Conservation (phyloP, 30 jellyfish, hydroid and myxozoan genomes). For the Rhopilema esculentum region DNA sequence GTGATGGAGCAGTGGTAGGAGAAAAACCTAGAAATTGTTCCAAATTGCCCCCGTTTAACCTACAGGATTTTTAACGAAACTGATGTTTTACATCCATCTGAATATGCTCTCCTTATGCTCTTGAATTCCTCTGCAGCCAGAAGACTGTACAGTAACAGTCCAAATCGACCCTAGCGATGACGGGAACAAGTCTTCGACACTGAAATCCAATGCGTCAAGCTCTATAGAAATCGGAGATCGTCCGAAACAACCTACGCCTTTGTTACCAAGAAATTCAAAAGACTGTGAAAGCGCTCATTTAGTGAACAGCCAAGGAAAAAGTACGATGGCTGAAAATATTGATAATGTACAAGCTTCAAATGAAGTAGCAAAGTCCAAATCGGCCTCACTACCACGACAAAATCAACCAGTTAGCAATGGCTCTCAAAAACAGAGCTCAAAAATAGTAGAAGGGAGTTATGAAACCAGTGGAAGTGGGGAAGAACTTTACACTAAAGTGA, state of each 20-base stretch:
- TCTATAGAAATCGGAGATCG: not conserved
- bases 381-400: not conserved
- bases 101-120: not conserved
- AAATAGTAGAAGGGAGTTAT: conserved; percentile 14
- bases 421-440: not conserved
- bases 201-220: not conserved
- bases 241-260: conserved; percentile 8
- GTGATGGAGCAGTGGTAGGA: too few species aligned
- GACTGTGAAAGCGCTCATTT: not conserved
- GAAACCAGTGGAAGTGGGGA: conserved; percentile 77
- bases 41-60: too few species aligned
- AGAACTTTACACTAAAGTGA: conserved; percentile 51
- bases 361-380: not conserved
- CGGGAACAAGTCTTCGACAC: conserved; percentile 2
- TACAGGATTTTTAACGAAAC: too few species aligned
- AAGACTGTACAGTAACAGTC: not conserved
- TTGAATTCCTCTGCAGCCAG: not conserved
- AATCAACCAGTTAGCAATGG: not conserved
- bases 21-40: too few species aligned
- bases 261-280: not conserved
- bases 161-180: not conserved
- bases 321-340: not conserved
- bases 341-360: not conserved
- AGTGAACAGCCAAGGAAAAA: not conserved
- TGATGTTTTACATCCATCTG: not conserved